Evolutionary conservation across 2,113 vertebrate genomes (phyloP).

Genomic region (Herpetotheres cachinnans): DNA sequence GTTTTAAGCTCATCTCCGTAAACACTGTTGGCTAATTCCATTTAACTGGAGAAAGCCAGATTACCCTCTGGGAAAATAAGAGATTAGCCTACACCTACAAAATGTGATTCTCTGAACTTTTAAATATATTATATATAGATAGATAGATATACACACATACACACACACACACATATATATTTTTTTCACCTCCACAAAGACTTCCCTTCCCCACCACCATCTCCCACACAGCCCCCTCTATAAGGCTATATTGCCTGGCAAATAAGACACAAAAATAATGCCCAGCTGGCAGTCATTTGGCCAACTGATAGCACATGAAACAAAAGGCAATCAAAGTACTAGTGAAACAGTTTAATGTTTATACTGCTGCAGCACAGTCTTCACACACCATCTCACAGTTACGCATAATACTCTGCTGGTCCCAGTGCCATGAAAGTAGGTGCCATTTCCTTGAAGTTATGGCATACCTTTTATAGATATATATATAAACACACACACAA

Average conservation of each 20-base stretch:
- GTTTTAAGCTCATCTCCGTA: neutral
- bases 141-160: too few relatives aligned
- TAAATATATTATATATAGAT: too few relatives aligned
- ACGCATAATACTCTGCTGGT: neutral
- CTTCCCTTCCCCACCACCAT: neutral
- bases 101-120: neutral
- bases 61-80: neutral
- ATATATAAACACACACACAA: neutral
- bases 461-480: neutral
- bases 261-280: neutral
- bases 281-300: neutral
- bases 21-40: neutral
- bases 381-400: neutral
- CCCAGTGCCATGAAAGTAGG: neutral
- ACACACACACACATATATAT: neutral
- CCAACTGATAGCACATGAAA: neutral
- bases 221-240: neutral
- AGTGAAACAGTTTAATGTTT: neutral
- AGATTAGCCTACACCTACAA: neutral
- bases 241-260: neutral
- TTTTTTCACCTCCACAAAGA: neutral
- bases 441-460: neutral
- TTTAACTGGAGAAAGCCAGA: neutral
- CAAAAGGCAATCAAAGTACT: neutral
- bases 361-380: neutral